Evolutionary conservation across 2,797 vertebrate species (phyloP).

Genomic region (Cyclura pinguis): DNA sequence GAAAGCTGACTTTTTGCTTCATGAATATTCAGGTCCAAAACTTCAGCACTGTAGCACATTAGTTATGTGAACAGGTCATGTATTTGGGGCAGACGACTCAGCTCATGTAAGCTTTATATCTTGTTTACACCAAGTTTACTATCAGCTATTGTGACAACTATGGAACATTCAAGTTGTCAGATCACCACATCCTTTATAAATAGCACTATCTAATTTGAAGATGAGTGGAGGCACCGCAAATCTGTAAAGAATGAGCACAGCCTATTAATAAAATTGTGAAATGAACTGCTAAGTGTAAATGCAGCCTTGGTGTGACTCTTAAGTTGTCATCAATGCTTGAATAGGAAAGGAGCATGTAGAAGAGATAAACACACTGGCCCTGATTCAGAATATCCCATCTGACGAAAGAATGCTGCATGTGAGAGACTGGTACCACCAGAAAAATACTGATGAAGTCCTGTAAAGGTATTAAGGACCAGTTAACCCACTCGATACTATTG

Average conservation of each 20-base stretch:
- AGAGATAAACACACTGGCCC: background rate
- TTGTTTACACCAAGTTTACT: conserved; percentile 27
- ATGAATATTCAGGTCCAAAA: background rate
- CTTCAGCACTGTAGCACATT: background rate
- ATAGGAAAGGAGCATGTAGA: background rate
- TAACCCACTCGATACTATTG: background rate
- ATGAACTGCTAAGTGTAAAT: background rate
- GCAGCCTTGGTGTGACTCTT: background rate
- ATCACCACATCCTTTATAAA: conserved; percentile 28
- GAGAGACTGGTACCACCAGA: background rate
- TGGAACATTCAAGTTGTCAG: conserved; percentile 19
- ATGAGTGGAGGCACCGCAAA: conserved; percentile 18
- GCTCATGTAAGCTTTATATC: background rate
- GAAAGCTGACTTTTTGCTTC: background rate
- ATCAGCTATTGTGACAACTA: conserved; percentile 24
- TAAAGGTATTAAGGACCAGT: background rate
- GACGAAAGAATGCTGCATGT: background rate
- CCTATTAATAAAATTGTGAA: conserved; percentile 23
- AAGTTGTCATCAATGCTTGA: background rate
- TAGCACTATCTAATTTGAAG: conserved; percentile 36
- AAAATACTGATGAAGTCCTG: background rate
- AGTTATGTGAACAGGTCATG: background rate
- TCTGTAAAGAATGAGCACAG: background rate
- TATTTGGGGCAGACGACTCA: background rate
- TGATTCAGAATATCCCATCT: background rate